Evolutionary conservation across 2,888 invertebrate species (phyloP), one percentile per base, ranked within the genome.

Genomic region (Parapristionchus giblindavisi): DNA sequence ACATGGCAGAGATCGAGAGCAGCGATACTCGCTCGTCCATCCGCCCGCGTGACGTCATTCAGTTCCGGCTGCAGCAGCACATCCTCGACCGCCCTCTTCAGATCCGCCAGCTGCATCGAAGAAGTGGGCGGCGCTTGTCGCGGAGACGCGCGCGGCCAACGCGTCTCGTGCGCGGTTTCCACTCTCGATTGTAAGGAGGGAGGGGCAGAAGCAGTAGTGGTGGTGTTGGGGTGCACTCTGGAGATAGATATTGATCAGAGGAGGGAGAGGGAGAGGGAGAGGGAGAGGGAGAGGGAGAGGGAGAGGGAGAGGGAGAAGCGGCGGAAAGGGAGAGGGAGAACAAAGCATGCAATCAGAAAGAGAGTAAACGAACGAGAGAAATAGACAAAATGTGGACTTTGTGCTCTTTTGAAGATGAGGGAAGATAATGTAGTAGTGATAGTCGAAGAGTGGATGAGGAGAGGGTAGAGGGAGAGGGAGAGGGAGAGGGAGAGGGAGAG

Each of bases 1-100:
- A 82, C 77, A 73, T 81, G 81, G 58, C 83, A 83, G n/a, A 83
- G 76, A 61, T 83, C 83, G 11, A 83, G 72, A n/a, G 83, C 83
- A 4, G 83, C 83, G 29, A 83, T 81, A n/a, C 81, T 83, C 52
- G 78, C 79, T 11, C 83, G 65, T 40, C 78, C 80, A 40, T 80
- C 77, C 48, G 80, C 63, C 29, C 78, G 75, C 11, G 76, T 70
- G 40, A 80, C 74, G 4, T 79, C 79, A 61, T 81, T 81, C 77
- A 81, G 80, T n/a, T 83, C 83, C 6, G 83, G 83, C 24, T 81
- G 81, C 32, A 83, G 78, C 32, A 83, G 79, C 24, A 83, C 81
- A 76, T 83, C 83, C 78, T 83, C 83, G 27, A 83, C 83, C 21
- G 83, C 83, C 21, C 83, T 73, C 78, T 81, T 78, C 66, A 80